These are phyloP conservation scores for Helicoverpa armigera DNA, from an alignment of 1,140 invertebrate species.

Conservation along the genomic window DNA sequence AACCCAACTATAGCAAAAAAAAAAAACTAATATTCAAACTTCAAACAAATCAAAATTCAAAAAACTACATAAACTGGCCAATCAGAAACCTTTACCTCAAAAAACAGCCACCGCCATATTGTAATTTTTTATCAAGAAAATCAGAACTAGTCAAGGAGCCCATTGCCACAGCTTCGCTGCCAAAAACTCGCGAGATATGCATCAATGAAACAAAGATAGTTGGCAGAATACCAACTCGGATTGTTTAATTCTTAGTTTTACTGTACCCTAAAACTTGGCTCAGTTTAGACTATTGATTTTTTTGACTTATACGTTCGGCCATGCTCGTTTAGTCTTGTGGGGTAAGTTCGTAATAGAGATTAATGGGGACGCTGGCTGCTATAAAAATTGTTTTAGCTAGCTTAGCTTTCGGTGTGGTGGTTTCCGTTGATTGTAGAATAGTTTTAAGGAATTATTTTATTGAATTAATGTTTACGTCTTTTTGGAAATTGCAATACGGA, in stretches of 20 bases:
- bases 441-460: no score
- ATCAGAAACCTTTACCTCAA: neutral
- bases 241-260: conserved; percentile 77
- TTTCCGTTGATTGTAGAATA: neutral
- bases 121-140: conserved; percentile 43
- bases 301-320: conserved; percentile 37
- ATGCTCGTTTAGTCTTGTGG: conserved; percentile 25
- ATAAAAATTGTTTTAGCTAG: neutral
- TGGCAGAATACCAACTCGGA: conserved; percentile 65
- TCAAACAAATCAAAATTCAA: neutral
- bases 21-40: neutral
- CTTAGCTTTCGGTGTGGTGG: neutral
- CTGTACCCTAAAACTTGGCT: conserved; percentile 59
- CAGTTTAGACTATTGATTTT: conserved; percentile 52
- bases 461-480: neutral
- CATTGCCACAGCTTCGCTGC: conserved; percentile 50
- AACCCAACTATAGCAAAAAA: neutral
- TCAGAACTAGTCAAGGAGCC: conserved; percentile 30
- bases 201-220: conserved; percentile 67
- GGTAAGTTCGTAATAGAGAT: conserved; percentile 10
- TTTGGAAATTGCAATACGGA: no score
- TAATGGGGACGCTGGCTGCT: conserved; percentile 8
- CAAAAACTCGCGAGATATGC: conserved; percentile 67
- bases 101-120: conserved; percentile 10
- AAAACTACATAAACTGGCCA: neutral